Evolutionary conservation across 2,797 vertebrate species (phyloP).

Genomic region (Carcharodon carcharias): DNA sequence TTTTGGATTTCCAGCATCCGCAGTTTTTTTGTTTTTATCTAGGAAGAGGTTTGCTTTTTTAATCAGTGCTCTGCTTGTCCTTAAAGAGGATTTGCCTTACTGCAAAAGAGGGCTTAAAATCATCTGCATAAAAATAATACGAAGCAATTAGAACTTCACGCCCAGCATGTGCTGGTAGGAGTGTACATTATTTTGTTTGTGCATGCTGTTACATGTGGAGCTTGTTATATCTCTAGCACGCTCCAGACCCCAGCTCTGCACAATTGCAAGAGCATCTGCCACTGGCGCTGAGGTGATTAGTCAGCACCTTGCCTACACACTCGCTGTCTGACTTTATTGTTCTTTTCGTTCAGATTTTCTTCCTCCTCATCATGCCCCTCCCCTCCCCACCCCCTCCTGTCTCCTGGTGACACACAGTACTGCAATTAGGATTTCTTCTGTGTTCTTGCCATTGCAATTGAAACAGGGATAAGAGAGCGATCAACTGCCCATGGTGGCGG

Average conservation of each 20-base stretch:
- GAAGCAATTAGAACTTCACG: neutral
- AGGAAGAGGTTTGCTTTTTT: neutral
- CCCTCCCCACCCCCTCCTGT: neutral
- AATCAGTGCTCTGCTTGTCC: neutral
- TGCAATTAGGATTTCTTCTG: neutral
- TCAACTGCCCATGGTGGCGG: neutral
- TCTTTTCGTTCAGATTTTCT: slow-evolving; percentile 12
- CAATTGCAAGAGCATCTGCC: neutral
- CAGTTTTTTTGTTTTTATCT: too few relatives aligned
- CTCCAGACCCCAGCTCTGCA: neutral
- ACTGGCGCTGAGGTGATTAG: neutral
- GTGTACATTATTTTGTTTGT: neutral
- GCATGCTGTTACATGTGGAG: slow-evolving; percentile 15
- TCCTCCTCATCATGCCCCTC: neutral
- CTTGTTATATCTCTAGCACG: neutral
- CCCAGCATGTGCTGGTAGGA: slow-evolving; percentile 8
- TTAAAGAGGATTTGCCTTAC: neutral
- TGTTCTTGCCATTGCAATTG: neutral
- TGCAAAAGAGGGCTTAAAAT: neutral
- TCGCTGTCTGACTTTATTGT: neutral
- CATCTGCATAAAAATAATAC: neutral
- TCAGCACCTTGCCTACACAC: neutral
- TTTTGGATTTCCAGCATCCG: too few relatives aligned
- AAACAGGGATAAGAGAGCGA: neutral
- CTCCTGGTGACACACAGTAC: neutral